Conservation (phyloP, 2,888 invertebrate genomes). For the Brenthis ino region DNA sequence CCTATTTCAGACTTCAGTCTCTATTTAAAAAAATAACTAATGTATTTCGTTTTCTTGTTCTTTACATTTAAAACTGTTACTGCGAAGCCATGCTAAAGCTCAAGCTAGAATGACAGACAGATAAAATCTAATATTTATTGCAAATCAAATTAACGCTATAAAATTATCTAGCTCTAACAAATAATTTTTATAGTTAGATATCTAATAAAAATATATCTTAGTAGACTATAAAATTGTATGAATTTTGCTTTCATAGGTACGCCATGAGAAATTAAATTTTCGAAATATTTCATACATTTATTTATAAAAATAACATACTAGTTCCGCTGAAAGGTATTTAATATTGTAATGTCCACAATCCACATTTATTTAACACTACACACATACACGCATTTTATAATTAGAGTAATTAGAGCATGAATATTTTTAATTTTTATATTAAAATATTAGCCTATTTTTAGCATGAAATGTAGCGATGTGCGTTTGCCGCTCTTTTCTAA, state of each 20-base stretch:
- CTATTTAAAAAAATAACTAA: background rate
- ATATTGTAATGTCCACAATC: background rate
- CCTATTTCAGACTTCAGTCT: background rate
- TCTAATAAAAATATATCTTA: no score
- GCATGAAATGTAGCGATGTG: constrained; percentile 40
- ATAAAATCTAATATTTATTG: no score
- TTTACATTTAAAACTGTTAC: background rate
- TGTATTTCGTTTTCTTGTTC: background rate
- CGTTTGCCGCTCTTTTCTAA: constrained; percentile 52
- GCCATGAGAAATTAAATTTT: background rate
- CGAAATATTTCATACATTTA: no score
- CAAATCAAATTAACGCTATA: no score
- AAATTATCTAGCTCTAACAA: no score
- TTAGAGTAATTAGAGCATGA: constrained; percentile 6
- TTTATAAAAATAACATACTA: no score
- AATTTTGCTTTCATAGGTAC: background rate
- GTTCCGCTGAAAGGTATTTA: no score
- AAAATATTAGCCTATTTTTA: constrained; percentile 12
- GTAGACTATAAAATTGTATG: no score
- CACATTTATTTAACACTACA: constrained; percentile 8
- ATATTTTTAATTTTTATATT: constrained; percentile 11
- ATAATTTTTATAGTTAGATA: no score
- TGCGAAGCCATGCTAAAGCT: no score
- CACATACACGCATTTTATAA: constrained; percentile 1
- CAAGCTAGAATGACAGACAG: no score